Conservation (phyloP, 2,113 vertebrate genomes). For the Nothobranchius kuhntae region DNA sequence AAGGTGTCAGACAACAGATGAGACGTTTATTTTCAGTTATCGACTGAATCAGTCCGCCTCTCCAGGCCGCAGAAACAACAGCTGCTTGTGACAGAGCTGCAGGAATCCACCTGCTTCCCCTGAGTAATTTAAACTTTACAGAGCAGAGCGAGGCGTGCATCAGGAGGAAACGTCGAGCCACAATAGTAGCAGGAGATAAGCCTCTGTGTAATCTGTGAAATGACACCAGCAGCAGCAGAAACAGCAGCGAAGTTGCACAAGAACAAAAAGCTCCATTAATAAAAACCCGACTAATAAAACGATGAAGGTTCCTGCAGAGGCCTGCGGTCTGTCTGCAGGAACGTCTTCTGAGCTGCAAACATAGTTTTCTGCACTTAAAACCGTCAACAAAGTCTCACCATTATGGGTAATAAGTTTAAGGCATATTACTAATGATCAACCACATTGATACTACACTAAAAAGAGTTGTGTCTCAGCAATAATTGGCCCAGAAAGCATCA, state of each 20-base stretch:
- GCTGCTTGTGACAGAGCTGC: constrained; percentile 33
- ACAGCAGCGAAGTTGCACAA: constrained; percentile 1
- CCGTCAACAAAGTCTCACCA: neutral
- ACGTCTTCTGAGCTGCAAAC: neutral
- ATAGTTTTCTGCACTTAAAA: neutral
- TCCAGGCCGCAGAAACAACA: constrained; percentile 6
- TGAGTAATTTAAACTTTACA: constrained; percentile 45
- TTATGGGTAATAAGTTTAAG: constrained; percentile 33
- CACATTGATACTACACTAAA: constrained; percentile 77
- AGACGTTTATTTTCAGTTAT: constrained; percentile 7
- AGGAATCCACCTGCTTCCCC: constrained; percentile 48
- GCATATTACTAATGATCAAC: constrained; percentile 76
- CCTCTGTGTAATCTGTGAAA: constrained; percentile 35
- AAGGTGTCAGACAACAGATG: constrained; percentile 10
- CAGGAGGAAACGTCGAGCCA: constrained; percentile 33
- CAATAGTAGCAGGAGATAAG: constrained; percentile 42
- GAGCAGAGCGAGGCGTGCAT: constrained; percentile 36
- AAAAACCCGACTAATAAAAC: constrained; percentile 24
- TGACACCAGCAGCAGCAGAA: constrained; percentile 23
- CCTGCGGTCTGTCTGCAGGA: neutral
- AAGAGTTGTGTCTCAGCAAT: constrained; percentile 49
- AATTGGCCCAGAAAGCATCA: constrained; percentile 42
- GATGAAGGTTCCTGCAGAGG: constrained; percentile 28
- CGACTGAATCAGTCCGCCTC: constrained; percentile 20
- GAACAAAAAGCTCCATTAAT: constrained; percentile 20